These are phyloP conservation scores for Malurus cyaneus DNA, from an alignment of 2,113 vertebrate species.

Conservation along the genomic window DNA sequence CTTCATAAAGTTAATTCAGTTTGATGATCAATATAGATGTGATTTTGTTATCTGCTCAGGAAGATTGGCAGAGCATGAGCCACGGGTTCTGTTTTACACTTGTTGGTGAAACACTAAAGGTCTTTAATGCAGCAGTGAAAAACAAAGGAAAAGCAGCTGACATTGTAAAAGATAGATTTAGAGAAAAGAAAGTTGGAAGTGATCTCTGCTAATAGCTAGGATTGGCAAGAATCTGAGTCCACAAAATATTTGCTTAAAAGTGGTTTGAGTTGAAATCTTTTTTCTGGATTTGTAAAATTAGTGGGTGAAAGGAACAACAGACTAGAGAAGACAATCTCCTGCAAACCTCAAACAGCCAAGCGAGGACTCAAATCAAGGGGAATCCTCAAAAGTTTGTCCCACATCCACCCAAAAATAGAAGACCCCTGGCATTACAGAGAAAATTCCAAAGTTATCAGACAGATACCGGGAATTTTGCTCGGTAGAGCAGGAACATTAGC, in stretches of 20 bases:
- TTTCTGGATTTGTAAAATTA: not conserved
- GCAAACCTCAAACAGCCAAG: not conserved
- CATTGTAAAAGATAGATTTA: not conserved
- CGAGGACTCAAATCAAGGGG: rapidly evolving
- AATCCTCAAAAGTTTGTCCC: not conserved
- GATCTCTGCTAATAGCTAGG: not conserved
- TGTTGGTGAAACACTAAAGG: not conserved
- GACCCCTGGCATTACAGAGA: not conserved
- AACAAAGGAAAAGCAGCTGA: not conserved
- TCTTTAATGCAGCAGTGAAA: not conserved
- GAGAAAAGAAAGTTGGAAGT: not conserved
- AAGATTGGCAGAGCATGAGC: not conserved
- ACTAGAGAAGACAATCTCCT: not conserved
- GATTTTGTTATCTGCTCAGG: not conserved
- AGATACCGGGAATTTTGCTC: not conserved
- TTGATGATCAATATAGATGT: not conserved
- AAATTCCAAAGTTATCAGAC: not conserved
- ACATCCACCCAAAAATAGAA: not conserved
- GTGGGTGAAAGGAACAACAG: not conserved
- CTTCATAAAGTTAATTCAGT: not conserved
- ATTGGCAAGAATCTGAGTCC: not conserved
- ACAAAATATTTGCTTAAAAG: not conserved
- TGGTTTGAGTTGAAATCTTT: not conserved
- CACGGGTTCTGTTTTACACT: not conserved
- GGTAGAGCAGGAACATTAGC: not conserved